Conservation (phyloP, 2,888 invertebrate genomes). For the Celastrina argiolus region DNA sequence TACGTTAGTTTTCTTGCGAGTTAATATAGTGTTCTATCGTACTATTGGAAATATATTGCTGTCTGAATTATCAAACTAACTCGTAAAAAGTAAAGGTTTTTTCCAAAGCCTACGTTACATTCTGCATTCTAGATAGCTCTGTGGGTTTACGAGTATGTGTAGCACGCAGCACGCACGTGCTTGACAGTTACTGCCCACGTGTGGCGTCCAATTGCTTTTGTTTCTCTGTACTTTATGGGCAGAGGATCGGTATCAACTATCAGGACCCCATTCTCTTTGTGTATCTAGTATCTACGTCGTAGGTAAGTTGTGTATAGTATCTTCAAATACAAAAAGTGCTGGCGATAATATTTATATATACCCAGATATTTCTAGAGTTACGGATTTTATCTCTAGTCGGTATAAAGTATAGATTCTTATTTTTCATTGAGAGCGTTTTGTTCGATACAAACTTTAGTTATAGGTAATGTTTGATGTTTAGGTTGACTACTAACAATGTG, state of each 20-base stretch:
- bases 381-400: too few relatives aligned
- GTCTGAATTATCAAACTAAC: background rate
- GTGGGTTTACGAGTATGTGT: slow-evolving; percentile 41
- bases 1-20: background rate
- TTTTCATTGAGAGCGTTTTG: too few relatives aligned
- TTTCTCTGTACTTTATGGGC: slow-evolving; percentile 57
- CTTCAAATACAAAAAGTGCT: too few relatives aligned
- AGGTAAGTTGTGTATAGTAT: too few relatives aligned
- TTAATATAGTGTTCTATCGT: background rate
- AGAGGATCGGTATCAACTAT: slow-evolving; percentile 15
- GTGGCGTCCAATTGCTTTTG: slow-evolving; percentile 58
- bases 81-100: background rate
- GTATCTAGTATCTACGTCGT: background rate
- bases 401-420: too few relatives aligned
- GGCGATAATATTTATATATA: too few relatives aligned
- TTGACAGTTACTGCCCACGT: slow-evolving; percentile 62
- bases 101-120: background rate
- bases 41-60: background rate
- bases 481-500: too few relatives aligned
- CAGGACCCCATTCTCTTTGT: background rate
- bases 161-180: slow-evolving; percentile 48
- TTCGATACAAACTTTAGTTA: too few relatives aligned
- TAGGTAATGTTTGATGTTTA: too few relatives aligned
- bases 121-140: slow-evolving; percentile 1
- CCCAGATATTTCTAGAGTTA: too few relatives aligned